Evolutionary conservation across 1,140 invertebrate species (phyloP), one percentile per base, ranked within the genome.

Genomic region (Tachypleus tridentatus): DNA sequence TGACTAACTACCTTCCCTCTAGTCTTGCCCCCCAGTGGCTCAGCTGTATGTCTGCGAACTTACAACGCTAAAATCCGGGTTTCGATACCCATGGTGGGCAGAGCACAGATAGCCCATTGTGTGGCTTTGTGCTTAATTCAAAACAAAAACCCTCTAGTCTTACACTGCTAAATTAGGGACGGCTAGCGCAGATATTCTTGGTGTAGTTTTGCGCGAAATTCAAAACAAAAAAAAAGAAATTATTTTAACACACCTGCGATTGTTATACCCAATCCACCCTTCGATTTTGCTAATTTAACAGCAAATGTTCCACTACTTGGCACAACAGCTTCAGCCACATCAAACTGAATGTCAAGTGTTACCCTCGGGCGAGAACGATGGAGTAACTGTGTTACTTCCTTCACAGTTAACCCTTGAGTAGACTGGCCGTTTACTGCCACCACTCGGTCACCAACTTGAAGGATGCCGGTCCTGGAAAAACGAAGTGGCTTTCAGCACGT

Each of bases 251-350:
- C 77, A 87, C 87, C 84, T 75, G 85, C 91, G 4, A 95, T 87
- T 5, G 90, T 93, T 5, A 97, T 84, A 3, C 93, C 93, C 9
- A 96, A 79, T 49, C 88, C 89, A 10, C 80, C 66, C 82, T 85
- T 11, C 50, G 85, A 84, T 73, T 91, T 89, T 1, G 88, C 84
- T 8, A 97, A 77, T 76, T 93, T 91, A 0, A 97, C 91, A 64
- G 87, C 88, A 73, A 94, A 96, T 1, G 90, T 85, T 5, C 93
- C 93, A 70, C 87, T 90, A 8, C 87, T 87, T 3, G 92, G 90
- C 61, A 94, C 87, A 29, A 96, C 90, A 0, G 90, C 84, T 70
- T 95, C 90, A n/a, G 89, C 87, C 71, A 96, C 90, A 79, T 91
- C 91, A 77, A 96, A 96, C 75, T 96, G 92, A 4, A 89, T 83